These are phyloP conservation scores for Phalacrocorax brasilianus DNA, from an alignment of 2,113 vertebrate species.

Conservation along the genomic window DNA sequence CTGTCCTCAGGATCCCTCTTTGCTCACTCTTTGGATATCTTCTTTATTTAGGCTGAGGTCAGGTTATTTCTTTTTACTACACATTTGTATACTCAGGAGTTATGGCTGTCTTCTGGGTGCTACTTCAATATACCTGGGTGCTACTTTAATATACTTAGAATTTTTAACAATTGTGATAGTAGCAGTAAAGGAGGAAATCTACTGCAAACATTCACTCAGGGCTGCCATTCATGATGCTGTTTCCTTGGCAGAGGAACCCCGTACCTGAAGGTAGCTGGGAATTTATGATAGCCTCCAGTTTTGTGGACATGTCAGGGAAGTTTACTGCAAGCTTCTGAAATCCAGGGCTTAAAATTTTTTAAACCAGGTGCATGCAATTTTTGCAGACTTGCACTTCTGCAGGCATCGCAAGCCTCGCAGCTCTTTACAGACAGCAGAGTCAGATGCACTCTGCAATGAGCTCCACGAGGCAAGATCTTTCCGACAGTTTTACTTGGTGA, in stretches of 20 bases:
- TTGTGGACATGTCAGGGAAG: background rate
- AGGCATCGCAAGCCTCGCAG: background rate
- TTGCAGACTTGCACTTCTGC: background rate
- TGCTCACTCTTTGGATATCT: background rate
- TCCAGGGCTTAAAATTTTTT: background rate
- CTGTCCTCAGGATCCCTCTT: background rate
- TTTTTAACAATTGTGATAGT: background rate
- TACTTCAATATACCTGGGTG: background rate
- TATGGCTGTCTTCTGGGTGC: background rate
- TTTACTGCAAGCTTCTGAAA: background rate
- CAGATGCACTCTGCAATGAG: background rate
- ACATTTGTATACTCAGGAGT: background rate
- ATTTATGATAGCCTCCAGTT: background rate
- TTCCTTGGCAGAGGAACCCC: background rate
- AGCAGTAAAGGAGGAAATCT: background rate
- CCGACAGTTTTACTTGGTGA: conserved; percentile 25
- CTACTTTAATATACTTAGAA: background rate
- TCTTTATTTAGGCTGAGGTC: background rate
- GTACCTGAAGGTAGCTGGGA: background rate
- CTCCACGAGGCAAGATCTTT: background rate
- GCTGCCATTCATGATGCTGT: rapidly evolving
- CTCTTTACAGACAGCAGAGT: background rate
- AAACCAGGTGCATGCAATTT: background rate
- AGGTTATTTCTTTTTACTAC: background rate
- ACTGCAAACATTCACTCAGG: background rate